Conservation (phyloP, 2,113 vertebrate species). For the Marcusenius ussheri region DNA sequence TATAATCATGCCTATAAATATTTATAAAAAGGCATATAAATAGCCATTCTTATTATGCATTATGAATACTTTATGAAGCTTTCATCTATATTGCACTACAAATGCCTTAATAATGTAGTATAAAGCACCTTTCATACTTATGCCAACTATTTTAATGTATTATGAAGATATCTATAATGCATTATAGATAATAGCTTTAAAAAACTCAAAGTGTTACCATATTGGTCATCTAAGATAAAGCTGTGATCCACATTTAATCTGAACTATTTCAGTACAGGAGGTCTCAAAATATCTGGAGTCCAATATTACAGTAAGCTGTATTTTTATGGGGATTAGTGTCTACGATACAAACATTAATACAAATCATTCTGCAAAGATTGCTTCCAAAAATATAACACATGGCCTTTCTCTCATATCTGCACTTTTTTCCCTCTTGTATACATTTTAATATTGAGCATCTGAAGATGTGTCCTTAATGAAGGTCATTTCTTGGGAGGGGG, state of each 20-base stretch:
- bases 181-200: neutral
- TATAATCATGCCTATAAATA: neutral
- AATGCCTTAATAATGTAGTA: too few relatives aligned
- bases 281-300: neutral
- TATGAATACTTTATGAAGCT: neutral
- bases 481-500: conserved; percentile 14
- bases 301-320: neutral
- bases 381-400: neutral
- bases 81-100: too few relatives aligned
- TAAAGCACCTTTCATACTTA: too few relatives aligned
- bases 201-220: neutral
- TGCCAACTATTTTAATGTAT: neutral
- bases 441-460: conserved; percentile 8
- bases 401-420: neutral
- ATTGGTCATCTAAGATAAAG: neutral
- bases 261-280: neutral
- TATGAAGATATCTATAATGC: neutral
- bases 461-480: conserved; percentile 19
- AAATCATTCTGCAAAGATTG: neutral
- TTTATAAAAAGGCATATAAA: neutral
- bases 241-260: neutral
- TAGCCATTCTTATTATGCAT: neutral
- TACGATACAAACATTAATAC: neutral
- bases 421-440: neutral
- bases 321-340: neutral